Base-by-base conservation (phyloP, 2,888 invertebrate genomes). In the Diogma glabrata region DNA sequence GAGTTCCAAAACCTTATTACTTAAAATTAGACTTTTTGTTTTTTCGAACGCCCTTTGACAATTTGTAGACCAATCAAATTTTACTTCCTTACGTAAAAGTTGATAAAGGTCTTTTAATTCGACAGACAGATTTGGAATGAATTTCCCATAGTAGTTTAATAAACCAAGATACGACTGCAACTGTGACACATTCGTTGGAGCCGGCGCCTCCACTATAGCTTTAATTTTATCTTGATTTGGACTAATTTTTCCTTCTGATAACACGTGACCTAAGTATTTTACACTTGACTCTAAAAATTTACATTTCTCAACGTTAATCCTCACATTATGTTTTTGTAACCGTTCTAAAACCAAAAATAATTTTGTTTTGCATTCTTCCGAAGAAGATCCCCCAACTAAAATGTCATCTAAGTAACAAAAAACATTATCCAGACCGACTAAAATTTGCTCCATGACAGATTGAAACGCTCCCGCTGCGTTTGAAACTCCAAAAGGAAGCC, bases 401-500 rank as follows among this genome's bases (percentile, higher is more conserved):
- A 57, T 51, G 16, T 55, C 55, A 45, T 57, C 57, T 14, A 53
- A 12, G 33, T 54, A 56, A 20, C 51, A 51, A 8, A 14, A 46
- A 8, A 51, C 51, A 4, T 47, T 33, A 1, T 43, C 7, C 7
- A 55, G 14, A 23, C 45, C 43, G 3, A 1, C 16, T 48, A 54
- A 45, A 19, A 53, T 53, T 54, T 36, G 47, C 23, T 53, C 54
- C 51, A 55, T 54, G 10, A 51, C 22, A 22, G 36, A 51, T 23
- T 54, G 51, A 16, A 49, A 51, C 1, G 47, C 1, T 7, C 33
- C 43, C 30, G 38, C 22, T 26, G 49, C 49, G 4, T 8, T 12
- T 4, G 20, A n/a, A 4, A 48, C 19, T 17, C 48, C 33, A 49
- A 20, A 33, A 12, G 24, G 14, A 7, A 46, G 10, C n/a, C 23